A percentile compares a stretch with the other conserved stretches of the same genome.
Conservation (phyloP, 2,113 vertebrate genomes). For the Pycnonotus jocosus region DNA sequence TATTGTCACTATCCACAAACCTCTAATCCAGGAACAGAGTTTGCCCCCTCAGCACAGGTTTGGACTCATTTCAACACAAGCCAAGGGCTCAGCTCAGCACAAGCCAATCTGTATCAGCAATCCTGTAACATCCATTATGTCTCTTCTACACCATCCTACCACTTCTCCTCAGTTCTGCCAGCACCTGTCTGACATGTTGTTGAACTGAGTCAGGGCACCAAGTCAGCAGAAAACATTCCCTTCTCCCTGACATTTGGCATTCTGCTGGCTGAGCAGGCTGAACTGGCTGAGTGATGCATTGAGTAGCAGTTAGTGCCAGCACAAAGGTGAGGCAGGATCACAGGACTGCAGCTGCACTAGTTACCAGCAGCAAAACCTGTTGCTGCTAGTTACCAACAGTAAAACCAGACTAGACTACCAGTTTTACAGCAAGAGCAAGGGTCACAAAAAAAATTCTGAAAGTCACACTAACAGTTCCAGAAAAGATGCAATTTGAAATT, state of each 20-base stretch:
- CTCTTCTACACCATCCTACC: neutral
- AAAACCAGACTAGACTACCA: neutral
- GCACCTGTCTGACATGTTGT: accelerated
- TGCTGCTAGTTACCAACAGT: neutral
- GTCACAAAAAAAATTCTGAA: neutral
- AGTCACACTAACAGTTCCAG: neutral
- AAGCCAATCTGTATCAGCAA: neutral
- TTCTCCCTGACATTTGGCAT: neutral
- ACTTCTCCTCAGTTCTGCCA: neutral
- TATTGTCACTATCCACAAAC: neutral
- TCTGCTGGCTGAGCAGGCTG: neutral
- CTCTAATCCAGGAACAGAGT: neutral
- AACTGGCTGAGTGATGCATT: neutral
- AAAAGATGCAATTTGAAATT: neutral
- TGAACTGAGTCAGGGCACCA: neutral
- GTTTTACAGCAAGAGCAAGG: neutral
- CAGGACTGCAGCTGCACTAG: neutral
- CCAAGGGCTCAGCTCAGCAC: neutral
- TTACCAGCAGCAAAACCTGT: neutral
- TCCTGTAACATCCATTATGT: accelerated
- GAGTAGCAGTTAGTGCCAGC: neutral
- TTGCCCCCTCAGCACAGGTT: neutral
- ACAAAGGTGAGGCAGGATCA: neutral
- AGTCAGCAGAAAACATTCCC: neutral
- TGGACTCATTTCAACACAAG: neutral